Evolutionary conservation across 2,888 invertebrate genomes (phyloP).

Genomic region (Acleris emargana): DNA sequence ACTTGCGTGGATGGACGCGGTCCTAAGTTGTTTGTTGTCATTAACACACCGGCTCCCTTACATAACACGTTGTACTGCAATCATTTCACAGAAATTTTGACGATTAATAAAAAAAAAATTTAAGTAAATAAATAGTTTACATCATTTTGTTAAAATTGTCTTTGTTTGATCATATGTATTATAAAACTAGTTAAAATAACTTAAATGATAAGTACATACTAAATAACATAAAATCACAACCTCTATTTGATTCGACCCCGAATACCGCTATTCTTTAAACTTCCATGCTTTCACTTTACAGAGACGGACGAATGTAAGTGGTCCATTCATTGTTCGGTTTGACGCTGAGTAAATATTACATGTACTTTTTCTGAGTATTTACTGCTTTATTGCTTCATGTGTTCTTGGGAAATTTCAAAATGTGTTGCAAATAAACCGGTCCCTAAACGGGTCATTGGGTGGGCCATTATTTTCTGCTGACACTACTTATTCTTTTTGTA

Average conservation of each 20-base stretch:
- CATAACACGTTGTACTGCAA: not conserved
- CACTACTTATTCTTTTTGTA: too few relatives aligned
- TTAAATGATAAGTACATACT: too few relatives aligned
- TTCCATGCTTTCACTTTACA: conserved; percentile 82
- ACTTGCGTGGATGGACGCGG: conserved; percentile 9
- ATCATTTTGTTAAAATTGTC: too few relatives aligned
- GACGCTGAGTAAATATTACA: conserved; percentile 58
- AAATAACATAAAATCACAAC: conserved; percentile 4
- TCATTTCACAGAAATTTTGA: conserved; percentile 1
- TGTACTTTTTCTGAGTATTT: conserved; percentile 64
- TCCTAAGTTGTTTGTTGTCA: conserved; percentile 7
- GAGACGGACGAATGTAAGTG: conserved; percentile 82
- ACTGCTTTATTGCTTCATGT: conserved; percentile 53
- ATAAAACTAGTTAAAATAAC: too few relatives aligned
- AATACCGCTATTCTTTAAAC: conserved; percentile 72
- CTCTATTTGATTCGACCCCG: conserved; percentile 34
- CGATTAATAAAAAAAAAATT: too few relatives aligned
- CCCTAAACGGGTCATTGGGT: too few relatives aligned
- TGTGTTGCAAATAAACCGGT: too few relatives aligned
- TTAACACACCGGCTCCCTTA: not conserved
- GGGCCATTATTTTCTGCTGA: too few relatives aligned
- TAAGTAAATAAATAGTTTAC: too few relatives aligned
- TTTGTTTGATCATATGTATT: too few relatives aligned
- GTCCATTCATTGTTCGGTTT: conserved; percentile 65
- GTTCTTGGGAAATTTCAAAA: too few relatives aligned